phyloP scores from a whole-genome alignment of 2,888 invertebrate species.

The Argyresthia albistria region DNA sequence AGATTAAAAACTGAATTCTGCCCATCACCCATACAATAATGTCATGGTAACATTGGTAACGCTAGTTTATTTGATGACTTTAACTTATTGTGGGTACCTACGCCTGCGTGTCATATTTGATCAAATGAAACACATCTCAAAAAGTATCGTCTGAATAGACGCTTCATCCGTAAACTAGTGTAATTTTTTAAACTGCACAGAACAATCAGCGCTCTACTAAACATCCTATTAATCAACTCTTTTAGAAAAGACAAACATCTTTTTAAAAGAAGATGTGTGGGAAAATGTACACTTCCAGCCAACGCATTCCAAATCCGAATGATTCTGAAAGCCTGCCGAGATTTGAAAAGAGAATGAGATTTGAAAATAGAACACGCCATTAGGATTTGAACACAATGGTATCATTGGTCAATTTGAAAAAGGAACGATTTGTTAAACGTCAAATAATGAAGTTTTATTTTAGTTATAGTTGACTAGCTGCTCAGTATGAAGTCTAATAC shows the following conservation, averaged over 20 bases:
- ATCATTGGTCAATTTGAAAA: constrained; percentile 73
- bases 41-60: constrained; percentile 11
- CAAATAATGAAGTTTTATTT: constrained; percentile 67
- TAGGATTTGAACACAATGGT: constrained; percentile 67
- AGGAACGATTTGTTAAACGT: constrained; percentile 73
- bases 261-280: constrained; percentile 53
- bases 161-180: constrained; percentile 1
- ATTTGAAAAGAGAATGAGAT: constrained; percentile 72
- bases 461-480: constrained; percentile 52
- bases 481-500: constrained; percentile 41
- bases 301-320: constrained; percentile 69
- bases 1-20: constrained; percentile 57
- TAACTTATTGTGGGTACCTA: constrained; percentile 17
- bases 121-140: neutral
- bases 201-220: constrained; percentile 43
- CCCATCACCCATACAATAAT: constrained; percentile 20
- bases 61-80: constrained; percentile 33
- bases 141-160: neutral
- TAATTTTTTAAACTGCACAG: constrained; percentile 19
- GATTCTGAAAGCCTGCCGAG: constrained; percentile 66
- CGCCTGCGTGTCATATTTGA: constrained; percentile 1
- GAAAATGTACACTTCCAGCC: constrained; percentile 54
- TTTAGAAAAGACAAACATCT: constrained; percentile 52
- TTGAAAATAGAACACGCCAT: constrained; percentile 71
- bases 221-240: constrained; percentile 66